These are phyloP conservation scores for Dasyprocta punctata DNA, from an alignment of 2,113 vertebrate genomes.

Conservation along the genomic window DNA sequence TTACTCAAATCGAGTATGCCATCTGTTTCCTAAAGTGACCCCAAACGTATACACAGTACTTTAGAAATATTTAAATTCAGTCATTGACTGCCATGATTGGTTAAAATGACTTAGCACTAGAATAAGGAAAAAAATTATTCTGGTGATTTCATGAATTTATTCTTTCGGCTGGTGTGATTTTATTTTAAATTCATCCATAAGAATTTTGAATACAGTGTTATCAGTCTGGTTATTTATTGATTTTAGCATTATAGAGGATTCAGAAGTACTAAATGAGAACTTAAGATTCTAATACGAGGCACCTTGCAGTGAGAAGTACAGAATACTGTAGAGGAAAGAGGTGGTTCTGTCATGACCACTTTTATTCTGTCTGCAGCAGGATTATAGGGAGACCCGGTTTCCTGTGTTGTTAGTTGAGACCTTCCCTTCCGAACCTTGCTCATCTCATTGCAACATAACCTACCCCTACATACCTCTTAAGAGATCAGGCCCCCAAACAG, in stretches of 20 bases:
- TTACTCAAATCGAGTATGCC: background rate
- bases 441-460: background rate
- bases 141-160: conserved; percentile 17
- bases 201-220: conserved; percentile 14
- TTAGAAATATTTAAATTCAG: conserved; percentile 49
- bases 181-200: conserved; percentile 31
- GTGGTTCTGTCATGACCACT: background rate
- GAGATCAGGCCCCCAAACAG: background rate
- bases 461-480: background rate
- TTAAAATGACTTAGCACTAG: conserved; percentile 6
- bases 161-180: conserved; percentile 7
- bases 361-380: background rate
- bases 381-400: background rate
- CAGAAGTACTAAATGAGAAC: background rate
- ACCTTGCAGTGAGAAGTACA: background rate
- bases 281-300: background rate
- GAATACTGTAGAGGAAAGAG: background rate
- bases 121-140: conserved; percentile 19
- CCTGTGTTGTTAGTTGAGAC: background rate
- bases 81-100: background rate
- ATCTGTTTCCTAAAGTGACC: background rate
- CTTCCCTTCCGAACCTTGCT: background rate
- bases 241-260: background rate
- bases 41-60: background rate
- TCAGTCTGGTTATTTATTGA: background rate